Conservation (phyloP, 2,113 vertebrate genomes). For the Fulica atra region DNA sequence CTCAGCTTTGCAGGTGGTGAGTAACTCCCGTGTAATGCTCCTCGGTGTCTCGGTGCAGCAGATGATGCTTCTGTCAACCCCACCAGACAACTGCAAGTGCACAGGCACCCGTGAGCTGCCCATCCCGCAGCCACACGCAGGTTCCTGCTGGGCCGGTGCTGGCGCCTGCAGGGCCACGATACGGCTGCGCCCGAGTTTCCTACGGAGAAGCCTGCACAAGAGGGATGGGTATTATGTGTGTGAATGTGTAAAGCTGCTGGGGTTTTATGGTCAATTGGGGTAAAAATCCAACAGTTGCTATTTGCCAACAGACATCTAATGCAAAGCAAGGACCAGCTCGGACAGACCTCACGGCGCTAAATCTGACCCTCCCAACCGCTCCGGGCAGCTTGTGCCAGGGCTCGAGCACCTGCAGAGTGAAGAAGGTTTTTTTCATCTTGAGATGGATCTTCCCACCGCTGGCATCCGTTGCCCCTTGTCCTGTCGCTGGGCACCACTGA, state of each 20-base stretch:
- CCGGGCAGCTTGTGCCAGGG: too few relatives aligned
- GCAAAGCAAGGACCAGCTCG: not conserved
- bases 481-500: too few relatives aligned
- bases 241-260: not conserved
- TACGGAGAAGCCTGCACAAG: not conserved
- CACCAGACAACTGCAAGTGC: not conserved
- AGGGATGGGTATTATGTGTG: not conserved
- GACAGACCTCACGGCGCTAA: not conserved
- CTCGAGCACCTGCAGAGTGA: too few relatives aligned
- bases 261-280: not conserved
- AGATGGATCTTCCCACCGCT: too few relatives aligned
- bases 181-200: not conserved
- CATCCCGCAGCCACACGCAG: not conserved
- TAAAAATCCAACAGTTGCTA: not conserved
- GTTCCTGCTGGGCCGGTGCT: not conserved
- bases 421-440: too few relatives aligned
- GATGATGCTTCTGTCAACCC: not conserved
- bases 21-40: not conserved
- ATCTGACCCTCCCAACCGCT: not conserved
- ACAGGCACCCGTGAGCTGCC: not conserved
- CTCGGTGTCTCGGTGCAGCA: not conserved
- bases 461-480: too few relatives aligned
- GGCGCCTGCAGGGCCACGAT: not conserved
- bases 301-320: not conserved
- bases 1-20: not conserved